phyloP scores from a whole-genome alignment of 2,888 invertebrate genomes.

The Palloptera scutellata region DNA sequence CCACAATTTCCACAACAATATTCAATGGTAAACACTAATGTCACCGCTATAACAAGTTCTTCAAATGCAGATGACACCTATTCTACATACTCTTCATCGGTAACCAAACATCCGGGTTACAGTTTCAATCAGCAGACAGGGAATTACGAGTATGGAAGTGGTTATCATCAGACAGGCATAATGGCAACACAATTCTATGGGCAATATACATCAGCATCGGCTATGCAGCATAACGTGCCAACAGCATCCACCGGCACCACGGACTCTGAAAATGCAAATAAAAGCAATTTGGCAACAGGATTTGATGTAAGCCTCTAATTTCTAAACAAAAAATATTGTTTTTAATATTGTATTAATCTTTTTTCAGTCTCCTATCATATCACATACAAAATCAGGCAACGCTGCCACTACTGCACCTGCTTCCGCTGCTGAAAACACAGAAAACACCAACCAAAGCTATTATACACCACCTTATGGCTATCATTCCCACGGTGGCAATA shows the following conservation, averaged over 20 bases:
- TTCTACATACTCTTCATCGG: slow-evolving; percentile 20
- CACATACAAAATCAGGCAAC: slow-evolving; percentile 51
- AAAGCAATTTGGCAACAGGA: slow-evolving; percentile 55
- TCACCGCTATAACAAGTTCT: slow-evolving; percentile 17
- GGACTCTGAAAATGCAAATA: slow-evolving; percentile 54
- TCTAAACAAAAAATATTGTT: background rate
- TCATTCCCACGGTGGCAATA: slow-evolving; percentile 46
- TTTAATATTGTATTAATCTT: background rate
- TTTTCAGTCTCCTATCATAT: slow-evolving; percentile 54
- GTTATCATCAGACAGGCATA: slow-evolving; percentile 65
- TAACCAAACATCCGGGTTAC: slow-evolving; percentile 69
- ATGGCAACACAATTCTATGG: slow-evolving; percentile 48
- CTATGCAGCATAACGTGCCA: slow-evolving; percentile 41
- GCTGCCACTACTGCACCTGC: slow-evolving; percentile 6
- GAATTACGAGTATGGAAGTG: slow-evolving; percentile 70
- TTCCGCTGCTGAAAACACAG: slow-evolving; percentile 26
- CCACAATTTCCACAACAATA: slow-evolving; percentile 7
- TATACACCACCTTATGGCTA: slow-evolving; percentile 60
- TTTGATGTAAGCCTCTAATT: slow-evolving; percentile 52
- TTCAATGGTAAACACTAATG: slow-evolving; percentile 4
- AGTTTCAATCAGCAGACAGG: slow-evolving; percentile 68
- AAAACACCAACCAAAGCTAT: slow-evolving; percentile 44
- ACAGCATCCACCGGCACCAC: slow-evolving; percentile 55
- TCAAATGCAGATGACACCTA: slow-evolving; percentile 18
- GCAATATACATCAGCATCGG: slow-evolving; percentile 52